A percentile compares a stretch with the other conserved stretches of the same genome.
These are phyloP conservation scores for Lepidocyrtoides sp. DNA, from an alignment of 2,888 invertebrate genomes.

Conservation along the genomic window DNA sequence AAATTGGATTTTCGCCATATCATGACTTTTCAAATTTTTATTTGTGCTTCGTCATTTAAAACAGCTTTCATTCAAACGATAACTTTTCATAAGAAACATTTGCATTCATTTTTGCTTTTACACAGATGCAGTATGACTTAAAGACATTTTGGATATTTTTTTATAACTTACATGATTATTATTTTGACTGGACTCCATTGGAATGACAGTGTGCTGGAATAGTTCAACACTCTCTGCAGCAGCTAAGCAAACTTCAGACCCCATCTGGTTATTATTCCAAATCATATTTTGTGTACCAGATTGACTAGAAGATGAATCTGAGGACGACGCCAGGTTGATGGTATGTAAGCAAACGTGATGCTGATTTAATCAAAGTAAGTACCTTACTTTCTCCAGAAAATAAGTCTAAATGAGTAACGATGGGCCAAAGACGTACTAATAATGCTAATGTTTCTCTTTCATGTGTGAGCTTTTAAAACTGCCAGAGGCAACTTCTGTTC, in stretches of 20 bases:
- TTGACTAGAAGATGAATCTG: slow-evolving; percentile 42
- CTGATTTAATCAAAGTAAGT: neutral
- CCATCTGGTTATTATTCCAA: slow-evolving; percentile 73
- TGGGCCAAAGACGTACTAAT: too few relatives aligned
- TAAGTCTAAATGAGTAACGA: too few relatives aligned
- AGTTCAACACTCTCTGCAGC: slow-evolving; percentile 1
- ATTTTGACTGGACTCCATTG: neutral
- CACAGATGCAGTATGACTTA: too few relatives aligned
- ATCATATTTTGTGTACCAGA: slow-evolving; percentile 67
- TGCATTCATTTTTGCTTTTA: neutral
- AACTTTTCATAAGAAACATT: too few relatives aligned
- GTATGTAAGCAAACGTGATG: neutral
- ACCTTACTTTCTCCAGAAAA: too few relatives aligned
- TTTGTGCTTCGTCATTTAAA: neutral
- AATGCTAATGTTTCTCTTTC: too few relatives aligned
- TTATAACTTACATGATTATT: slow-evolving; percentile 1
- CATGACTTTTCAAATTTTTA: neutral
- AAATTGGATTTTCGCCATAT: too few relatives aligned
- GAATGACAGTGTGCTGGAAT: neutral
- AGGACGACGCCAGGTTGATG: slow-evolving; percentile 46
- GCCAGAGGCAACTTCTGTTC: too few relatives aligned
- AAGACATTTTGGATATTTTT: neutral
- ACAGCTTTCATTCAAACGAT: too few relatives aligned
- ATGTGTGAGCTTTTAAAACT: too few relatives aligned
- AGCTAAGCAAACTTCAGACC: slow-evolving; percentile 71